These are phyloP conservation scores for Nasua narica DNA, from an alignment of 2,797 vertebrate species.

Conservation along the genomic window DNA sequence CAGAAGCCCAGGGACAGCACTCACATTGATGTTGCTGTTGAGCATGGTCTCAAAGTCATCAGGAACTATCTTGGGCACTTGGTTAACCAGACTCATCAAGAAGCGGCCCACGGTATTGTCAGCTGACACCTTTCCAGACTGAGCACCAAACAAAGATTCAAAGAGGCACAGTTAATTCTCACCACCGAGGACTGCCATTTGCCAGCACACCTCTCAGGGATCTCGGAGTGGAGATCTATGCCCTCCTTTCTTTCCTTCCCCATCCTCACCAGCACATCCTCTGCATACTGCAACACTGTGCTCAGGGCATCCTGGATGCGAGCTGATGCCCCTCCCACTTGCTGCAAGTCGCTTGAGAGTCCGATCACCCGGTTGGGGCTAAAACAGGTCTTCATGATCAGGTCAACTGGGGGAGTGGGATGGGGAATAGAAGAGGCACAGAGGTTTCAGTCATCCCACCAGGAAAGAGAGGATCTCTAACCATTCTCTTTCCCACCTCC, in stretches of 20 bases:
- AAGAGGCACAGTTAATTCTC: neutral
- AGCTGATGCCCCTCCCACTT: constrained; percentile 91
- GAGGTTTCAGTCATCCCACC: neutral
- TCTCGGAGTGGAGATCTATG: fast-evolving
- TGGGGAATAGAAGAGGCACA: neutral
- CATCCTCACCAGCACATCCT: constrained; percentile 94
- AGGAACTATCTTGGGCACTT: constrained; percentile 95
- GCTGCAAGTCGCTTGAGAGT: constrained; percentile 95
- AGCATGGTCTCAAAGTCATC: constrained; percentile 99
- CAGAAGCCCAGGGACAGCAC: constrained; percentile 53
- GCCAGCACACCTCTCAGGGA: neutral
- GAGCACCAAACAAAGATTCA: constrained; percentile 60
- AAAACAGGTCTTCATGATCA: constrained; percentile 94
- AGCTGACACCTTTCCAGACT: constrained; percentile 96
- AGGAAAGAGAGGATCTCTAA: neutral
- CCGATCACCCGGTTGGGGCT: constrained; percentile 91
- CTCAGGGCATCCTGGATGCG: constrained; percentile 94
- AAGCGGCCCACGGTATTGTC: constrained; percentile 98
- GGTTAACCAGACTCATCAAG: constrained; percentile 97
- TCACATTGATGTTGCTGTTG: constrained; percentile 99
- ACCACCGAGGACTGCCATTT: neutral
- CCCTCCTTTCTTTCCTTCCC: neutral
- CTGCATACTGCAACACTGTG: constrained; percentile 94
- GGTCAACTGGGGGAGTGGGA: constrained; percentile 87
- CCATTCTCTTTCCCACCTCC: neutral